Evolutionary conservation across 92 coral and sea anemone species (phyloP).

Genomic region (Blastomussa wellsi): DNA sequence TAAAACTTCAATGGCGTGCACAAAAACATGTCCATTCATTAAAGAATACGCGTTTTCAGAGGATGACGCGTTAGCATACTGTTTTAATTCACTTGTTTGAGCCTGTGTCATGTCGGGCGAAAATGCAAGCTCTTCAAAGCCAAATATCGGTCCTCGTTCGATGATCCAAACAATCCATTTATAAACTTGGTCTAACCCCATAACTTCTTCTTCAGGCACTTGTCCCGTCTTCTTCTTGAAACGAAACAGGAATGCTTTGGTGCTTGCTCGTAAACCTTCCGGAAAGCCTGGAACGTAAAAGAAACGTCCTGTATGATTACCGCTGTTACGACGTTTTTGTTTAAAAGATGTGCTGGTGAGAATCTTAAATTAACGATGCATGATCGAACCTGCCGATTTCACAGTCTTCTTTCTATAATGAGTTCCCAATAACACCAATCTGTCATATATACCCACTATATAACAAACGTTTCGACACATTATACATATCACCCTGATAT

Average conservation of each 20-base stretch:
- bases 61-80: not conserved
- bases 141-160: constrained; percentile 21
- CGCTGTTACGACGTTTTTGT: too few relatives aligned
- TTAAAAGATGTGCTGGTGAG: too few relatives aligned
- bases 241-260: constrained; percentile 34
- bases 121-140: not conserved
- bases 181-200: not conserved
- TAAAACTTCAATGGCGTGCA: constrained; percentile 33
- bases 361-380: too few relatives aligned
- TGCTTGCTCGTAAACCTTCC: not conserved
- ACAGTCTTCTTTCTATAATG: too few relatives aligned
- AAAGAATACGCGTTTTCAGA: not conserved
- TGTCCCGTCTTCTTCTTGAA: not conserved
- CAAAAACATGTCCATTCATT: not conserved
- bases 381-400: too few relatives aligned
- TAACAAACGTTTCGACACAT: too few relatives aligned
- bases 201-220: not conserved
- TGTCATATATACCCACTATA: too few relatives aligned
- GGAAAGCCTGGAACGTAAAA: constrained; percentile 8
- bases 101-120: constrained; percentile 9
- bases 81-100: not conserved
- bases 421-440: too few relatives aligned
- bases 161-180: constrained; percentile 12
- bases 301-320: not conserved
- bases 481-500: too few relatives aligned